phyloP scores from a whole-genome alignment of 2,888 invertebrate genomes.

The Ectropis crepuscularia region DNA sequence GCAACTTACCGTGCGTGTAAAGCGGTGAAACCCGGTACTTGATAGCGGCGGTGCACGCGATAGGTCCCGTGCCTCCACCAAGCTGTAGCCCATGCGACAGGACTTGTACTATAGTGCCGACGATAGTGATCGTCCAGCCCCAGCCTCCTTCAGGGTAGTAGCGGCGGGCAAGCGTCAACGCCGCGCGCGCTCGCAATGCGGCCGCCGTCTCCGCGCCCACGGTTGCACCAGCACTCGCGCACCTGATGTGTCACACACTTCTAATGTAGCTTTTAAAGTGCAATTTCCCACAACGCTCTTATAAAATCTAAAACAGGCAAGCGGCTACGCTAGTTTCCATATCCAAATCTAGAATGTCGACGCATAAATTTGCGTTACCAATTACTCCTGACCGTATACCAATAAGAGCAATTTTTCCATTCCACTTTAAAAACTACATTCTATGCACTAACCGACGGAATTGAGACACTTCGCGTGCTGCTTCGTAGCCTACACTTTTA shows the following conservation, averaged over 20 bases:
- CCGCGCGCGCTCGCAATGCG: slow-evolving; percentile 85
- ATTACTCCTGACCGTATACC: slow-evolving; percentile 32
- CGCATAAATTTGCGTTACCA: slow-evolving; percentile 26
- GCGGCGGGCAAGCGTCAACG: slow-evolving; percentile 88
- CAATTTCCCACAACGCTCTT: slow-evolving; percentile 2
- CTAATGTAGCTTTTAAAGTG: slow-evolving; percentile 38
- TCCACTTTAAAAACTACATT: slow-evolving; percentile 44
- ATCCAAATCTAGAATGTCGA: slow-evolving; percentile 10
- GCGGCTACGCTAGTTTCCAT: slow-evolving; percentile 38
- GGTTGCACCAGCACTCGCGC: slow-evolving; percentile 80
- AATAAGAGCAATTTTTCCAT: slow-evolving; percentile 32
- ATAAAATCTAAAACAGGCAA: not conserved
- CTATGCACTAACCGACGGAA: slow-evolving; percentile 77
- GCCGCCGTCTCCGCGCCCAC: slow-evolving; percentile 77
- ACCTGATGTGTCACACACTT: slow-evolving; percentile 68
- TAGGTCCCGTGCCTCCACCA: slow-evolving; percentile 86
- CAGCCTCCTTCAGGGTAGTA: slow-evolving; percentile 95
- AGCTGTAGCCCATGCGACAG: slow-evolving; percentile 91
- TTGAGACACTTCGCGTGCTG: slow-evolving; percentile 78
- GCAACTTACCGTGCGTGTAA: slow-evolving; percentile 86
- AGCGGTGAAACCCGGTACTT: slow-evolving; percentile 86
- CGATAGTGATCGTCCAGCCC: slow-evolving; percentile 92
- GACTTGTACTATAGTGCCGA: slow-evolving; percentile 89
- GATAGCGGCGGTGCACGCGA: slow-evolving; percentile 86
- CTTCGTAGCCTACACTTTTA: slow-evolving; percentile 81